phyloP scores from a whole-genome alignment of 2,113 vertebrate genomes.

The Astur gentilis region DNA sequence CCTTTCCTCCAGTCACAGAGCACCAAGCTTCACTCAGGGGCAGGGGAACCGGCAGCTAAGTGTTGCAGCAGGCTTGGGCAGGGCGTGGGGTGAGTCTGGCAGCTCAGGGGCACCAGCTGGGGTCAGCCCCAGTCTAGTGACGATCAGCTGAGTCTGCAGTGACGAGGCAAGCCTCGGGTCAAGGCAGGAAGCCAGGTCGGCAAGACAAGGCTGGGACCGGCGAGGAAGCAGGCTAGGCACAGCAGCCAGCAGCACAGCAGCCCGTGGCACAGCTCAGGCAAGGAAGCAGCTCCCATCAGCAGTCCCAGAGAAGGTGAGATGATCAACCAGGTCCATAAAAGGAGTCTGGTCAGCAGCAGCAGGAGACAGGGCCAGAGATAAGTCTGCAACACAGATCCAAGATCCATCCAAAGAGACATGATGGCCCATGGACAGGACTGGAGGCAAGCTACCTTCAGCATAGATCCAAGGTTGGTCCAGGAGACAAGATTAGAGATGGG shows the following conservation, averaged over 20 bases:
- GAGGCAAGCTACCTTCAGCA: neutral
- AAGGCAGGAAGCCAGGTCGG: neutral
- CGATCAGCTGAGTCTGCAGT: neutral
- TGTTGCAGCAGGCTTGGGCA: rapidly evolving
- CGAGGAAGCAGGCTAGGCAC: rapidly evolving
- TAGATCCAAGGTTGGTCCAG: neutral
- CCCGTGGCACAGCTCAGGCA: neutral
- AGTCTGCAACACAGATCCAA: neutral
- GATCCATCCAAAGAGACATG: neutral
- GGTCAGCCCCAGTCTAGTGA: neutral
- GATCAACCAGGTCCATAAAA: neutral
- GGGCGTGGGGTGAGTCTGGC: neutral
- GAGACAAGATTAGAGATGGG: neutral
- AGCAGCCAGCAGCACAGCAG: neutral
- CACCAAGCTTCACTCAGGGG: neutral
- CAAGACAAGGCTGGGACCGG: neutral
- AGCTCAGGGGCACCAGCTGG: neutral
- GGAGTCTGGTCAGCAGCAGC: neutral
- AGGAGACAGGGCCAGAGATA: neutral
- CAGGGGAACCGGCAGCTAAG: neutral
- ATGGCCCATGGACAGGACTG: neutral
- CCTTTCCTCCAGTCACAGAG: neutral
- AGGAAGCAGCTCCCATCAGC: neutral
- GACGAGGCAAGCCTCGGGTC: neutral
- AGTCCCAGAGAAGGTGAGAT: neutral